Evolutionary conservation across 2,888 invertebrate species (phyloP).

Genomic region (Netelia melanura): DNA sequence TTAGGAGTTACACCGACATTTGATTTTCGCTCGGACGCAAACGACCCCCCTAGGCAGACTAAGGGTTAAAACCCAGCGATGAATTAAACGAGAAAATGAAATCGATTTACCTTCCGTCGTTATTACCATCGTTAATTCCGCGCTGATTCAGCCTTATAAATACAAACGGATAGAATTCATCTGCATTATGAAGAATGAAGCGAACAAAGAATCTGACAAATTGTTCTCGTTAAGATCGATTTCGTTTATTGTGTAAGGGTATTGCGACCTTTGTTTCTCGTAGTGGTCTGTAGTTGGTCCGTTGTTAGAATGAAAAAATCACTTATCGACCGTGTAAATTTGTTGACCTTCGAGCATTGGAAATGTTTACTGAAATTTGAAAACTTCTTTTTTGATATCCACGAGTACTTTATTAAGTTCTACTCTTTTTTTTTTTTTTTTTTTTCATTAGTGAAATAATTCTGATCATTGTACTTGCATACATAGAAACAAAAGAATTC

Average conservation of each 20-base stretch:
- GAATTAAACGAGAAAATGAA: constrained; percentile 15
- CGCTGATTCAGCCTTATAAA: not conserved
- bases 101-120: not conserved
- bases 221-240: constrained; percentile 13
- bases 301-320: not conserved
- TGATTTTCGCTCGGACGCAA: too few relatives aligned
- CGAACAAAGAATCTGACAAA: constrained; percentile 4
- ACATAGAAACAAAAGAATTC: too few relatives aligned
- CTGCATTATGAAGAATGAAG: not conserved
- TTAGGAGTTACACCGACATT: too few relatives aligned
- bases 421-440: too few relatives aligned
- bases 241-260: not conserved
- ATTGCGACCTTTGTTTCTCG: not conserved
- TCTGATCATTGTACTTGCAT: too few relatives aligned
- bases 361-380: too few relatives aligned
- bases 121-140: not conserved
- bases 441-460: too few relatives aligned
- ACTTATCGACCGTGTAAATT: not conserved
- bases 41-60: too few relatives aligned
- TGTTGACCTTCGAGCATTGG: not conserved
- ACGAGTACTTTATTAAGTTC: too few relatives aligned
- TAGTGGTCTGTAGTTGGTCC: not conserved
- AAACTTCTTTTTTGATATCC: too few relatives aligned
- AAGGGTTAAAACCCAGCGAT: not conserved
- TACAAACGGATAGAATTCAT: constrained; percentile 11